phyloP scores from a whole-genome alignment of 2,113 vertebrate genomes.

The Diadophis punctatus region DNA sequence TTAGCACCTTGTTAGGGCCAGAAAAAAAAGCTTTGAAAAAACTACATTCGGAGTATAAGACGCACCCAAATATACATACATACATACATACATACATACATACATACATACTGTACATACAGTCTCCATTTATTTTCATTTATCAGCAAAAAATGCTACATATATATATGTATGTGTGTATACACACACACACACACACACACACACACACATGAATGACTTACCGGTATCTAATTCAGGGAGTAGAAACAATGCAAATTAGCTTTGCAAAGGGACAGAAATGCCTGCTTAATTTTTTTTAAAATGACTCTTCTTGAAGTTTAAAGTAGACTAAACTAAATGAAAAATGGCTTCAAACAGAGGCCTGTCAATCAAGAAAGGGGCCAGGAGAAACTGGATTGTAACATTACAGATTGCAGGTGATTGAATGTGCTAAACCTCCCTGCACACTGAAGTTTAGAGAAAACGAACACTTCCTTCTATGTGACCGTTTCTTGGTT shows the following conservation, averaged over 20 bases:
- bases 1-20: too few relatives aligned
- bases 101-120: too few relatives aligned
- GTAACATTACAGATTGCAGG: neutral
- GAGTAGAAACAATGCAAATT: neutral
- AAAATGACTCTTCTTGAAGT: neutral
- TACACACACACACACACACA: too few relatives aligned
- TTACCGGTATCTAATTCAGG: neutral
- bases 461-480: neutral
- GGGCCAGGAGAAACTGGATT: neutral
- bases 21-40: too few relatives aligned
- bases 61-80: too few relatives aligned
- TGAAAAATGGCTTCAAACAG: neutral
- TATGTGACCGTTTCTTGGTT: neutral
- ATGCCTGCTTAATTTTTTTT: neutral
- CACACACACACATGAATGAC: neutral
- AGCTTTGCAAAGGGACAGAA: neutral
- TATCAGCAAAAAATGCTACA: too few relatives aligned
- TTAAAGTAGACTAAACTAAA: neutral
- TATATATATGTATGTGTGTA: too few relatives aligned
- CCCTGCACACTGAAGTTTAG: neutral
- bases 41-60: too few relatives aligned
- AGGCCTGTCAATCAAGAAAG: neutral
- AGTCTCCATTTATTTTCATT: too few relatives aligned
- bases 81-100: too few relatives aligned
- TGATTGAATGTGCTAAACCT: neutral